Evolutionary conservation across 2,113 vertebrate species (phyloP).

Genomic region (Ursus arctos): DNA sequence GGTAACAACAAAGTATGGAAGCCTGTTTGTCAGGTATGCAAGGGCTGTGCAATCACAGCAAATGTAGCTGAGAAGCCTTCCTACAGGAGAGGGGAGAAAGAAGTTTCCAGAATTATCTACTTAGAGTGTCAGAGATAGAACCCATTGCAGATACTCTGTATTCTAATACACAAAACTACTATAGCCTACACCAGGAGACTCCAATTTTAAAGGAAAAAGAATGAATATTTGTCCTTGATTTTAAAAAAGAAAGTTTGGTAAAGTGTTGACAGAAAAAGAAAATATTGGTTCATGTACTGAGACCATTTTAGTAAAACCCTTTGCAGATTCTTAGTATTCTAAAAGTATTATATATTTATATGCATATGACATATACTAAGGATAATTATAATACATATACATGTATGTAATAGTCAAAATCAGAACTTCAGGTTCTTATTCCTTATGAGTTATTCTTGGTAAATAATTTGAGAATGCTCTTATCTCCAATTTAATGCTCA

Average conservation of each 20-base stretch:
- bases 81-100: neutral
- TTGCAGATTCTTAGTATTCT: neutral
- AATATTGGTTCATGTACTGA: neutral
- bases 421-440: neutral
- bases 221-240: neutral
- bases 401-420: neutral
- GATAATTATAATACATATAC: neutral
- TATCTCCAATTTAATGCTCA: neutral
- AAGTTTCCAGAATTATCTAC: conserved; percentile 1
- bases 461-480: conserved; percentile 30
- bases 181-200: neutral
- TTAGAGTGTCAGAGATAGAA: neutral
- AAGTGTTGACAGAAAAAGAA: neutral
- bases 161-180: conserved; percentile 7
- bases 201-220: neutral
- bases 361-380: neutral
- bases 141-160: neutral
- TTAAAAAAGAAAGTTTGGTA: neutral
- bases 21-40: neutral
- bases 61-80: neutral
- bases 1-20: neutral
- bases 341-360: neutral
- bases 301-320: neutral
- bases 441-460: neutral
- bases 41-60: neutral